Conservation (phyloP, 2,797 vertebrate genomes). For the Columba guinea region DNA sequence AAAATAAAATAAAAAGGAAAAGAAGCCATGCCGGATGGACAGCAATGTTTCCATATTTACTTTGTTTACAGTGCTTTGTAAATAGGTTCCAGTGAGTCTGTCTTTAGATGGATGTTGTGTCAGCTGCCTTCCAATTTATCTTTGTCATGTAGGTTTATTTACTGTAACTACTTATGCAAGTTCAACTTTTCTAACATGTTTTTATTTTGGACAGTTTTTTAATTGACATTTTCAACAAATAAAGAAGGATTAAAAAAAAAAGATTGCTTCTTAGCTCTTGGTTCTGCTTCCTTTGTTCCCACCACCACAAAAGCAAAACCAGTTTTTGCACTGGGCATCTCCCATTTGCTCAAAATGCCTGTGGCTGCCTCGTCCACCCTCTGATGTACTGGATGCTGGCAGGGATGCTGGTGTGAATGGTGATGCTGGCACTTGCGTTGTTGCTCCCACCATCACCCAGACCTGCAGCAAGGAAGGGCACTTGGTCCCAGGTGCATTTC, state of each 20-base stretch:
- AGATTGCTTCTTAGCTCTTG: slow-evolving; percentile 61
- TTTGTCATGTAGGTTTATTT: slow-evolving; percentile 67
- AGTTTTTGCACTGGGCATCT: neutral
- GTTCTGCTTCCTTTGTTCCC: slow-evolving; percentile 1
- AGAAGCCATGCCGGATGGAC: slow-evolving; percentile 77
- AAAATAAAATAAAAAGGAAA: slow-evolving; percentile 71
- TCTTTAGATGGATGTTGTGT: slow-evolving; percentile 69
- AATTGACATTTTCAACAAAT: slow-evolving; percentile 83
- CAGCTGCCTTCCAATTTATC: slow-evolving; percentile 70
- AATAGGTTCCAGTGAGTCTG: slow-evolving; percentile 72
- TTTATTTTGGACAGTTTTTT: slow-evolving; percentile 82
- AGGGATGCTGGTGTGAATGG: neutral
- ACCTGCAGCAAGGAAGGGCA: neutral
- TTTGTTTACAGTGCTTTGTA: slow-evolving; percentile 79
- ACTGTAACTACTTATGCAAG: slow-evolving; percentile 72
- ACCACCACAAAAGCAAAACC: rapidly evolving
- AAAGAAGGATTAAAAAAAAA: slow-evolving; percentile 62
- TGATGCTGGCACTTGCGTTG: neutral
- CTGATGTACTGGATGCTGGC: neutral
- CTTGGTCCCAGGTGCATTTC: neutral
- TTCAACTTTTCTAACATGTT: slow-evolving; percentile 80
- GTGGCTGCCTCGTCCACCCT: neutral
- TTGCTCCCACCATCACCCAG: neutral
- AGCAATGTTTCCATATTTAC: slow-evolving; percentile 73
- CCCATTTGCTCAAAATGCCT: neutral